Percentiles rank a stretch among this genome's conserved stretches.
Conservation (phyloP, 2,797 vertebrate genomes). For the Chaetophractus vellerosus region DNA sequence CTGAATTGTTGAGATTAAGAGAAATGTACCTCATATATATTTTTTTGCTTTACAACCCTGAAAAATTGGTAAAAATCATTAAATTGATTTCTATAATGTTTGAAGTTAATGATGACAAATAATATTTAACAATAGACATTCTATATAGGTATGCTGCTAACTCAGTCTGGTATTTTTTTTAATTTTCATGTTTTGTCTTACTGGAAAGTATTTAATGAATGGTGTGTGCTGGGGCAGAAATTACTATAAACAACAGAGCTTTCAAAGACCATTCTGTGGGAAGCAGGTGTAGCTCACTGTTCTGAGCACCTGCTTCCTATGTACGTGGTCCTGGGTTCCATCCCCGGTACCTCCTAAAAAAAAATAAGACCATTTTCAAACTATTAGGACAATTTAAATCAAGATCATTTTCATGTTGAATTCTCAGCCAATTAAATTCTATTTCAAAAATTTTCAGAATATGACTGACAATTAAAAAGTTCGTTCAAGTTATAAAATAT, state of each 20-base stretch:
- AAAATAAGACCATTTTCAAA: constrained; percentile 12
- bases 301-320: too few relatives aligned
- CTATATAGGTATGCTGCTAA: constrained; percentile 20
- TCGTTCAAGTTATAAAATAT: constrained; percentile 61
- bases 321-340: too few relatives aligned
- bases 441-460: constrained; percentile 35
- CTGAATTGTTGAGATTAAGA: constrained; percentile 31
- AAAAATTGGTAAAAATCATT: constrained; percentile 16
- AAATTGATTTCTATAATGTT: constrained; percentile 1
- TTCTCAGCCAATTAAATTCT: constrained; percentile 72
- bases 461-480: constrained; percentile 42
- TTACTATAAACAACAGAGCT: constrained; percentile 31
- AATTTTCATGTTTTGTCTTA: neutral
- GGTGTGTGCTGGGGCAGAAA: constrained; percentile 39
- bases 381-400: constrained; percentile 44
- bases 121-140: constrained; percentile 20
- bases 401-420: constrained; percentile 65
- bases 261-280: constrained; percentile 46
- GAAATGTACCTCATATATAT: neutral
- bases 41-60: constrained; percentile 19
- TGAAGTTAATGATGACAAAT: neutral
- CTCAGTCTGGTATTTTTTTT: neutral
- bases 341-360: too few relatives aligned
- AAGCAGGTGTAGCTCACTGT: too few relatives aligned
- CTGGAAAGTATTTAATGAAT: constrained; percentile 43